These are phyloP conservation scores for Lepeophtheirus nordmannii DNA, from an alignment of 2,888 invertebrate species.

Conservation along the genomic window DNA sequence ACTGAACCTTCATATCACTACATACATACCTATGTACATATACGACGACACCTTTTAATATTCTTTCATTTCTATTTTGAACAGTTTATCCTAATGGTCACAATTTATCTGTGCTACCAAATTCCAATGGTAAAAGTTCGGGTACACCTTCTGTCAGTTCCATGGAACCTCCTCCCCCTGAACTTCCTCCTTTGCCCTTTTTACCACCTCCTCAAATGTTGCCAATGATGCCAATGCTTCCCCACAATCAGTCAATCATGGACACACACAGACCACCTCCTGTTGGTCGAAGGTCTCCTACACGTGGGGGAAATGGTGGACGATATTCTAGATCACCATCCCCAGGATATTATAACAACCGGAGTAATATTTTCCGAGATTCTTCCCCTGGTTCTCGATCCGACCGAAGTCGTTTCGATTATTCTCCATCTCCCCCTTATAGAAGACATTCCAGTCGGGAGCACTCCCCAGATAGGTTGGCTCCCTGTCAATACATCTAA, in stretches of 20 bases:
- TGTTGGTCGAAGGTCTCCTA: background rate
- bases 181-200: conserved; percentile 15
- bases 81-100: conserved; percentile 4
- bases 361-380: background rate
- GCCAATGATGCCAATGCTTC: background rate
- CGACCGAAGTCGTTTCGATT: background rate
- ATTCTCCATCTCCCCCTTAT: background rate
- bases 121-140: background rate
- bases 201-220: background rate
- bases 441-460: background rate
- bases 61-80: background rate
- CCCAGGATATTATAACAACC: background rate
- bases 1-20: too few species aligned
- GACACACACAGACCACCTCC: background rate
- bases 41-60: too few species aligned
- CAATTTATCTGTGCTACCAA: background rate
- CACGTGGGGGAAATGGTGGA: background rate
- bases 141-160: background rate
- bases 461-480: background rate
- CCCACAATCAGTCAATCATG: conserved; percentile 3
- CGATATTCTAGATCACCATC: background rate
- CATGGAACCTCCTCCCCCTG: conserved; percentile 14
- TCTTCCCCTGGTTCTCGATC: background rate
- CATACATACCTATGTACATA: too few species aligned
- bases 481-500: too few species aligned